phyloP scores from a whole-genome alignment of 2,113 vertebrate species.

The Cichladusa arquata region DNA sequence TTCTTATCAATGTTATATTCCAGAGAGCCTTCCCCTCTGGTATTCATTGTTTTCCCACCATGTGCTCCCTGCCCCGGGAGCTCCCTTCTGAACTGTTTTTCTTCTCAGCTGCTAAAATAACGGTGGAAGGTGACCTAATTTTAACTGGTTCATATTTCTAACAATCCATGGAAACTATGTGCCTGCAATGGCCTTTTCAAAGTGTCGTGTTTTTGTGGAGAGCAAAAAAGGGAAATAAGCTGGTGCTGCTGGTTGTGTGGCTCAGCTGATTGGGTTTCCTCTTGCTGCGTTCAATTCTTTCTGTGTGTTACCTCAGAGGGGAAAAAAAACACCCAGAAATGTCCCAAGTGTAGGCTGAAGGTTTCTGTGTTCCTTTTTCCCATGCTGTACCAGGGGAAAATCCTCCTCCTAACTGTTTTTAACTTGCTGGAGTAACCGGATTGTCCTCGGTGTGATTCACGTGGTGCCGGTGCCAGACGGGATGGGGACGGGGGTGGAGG shows the following conservation, averaged over 20 bases:
- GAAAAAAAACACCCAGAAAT: background rate
- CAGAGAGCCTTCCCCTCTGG: background rate
- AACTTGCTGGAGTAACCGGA: background rate
- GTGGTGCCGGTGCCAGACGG: background rate
- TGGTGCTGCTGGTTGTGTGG: background rate
- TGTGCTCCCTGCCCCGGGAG: background rate
- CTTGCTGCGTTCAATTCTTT: background rate
- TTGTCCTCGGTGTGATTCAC: conserved; percentile 19
- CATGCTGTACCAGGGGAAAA: background rate
- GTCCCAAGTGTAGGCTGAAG: background rate
- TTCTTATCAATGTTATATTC: conserved; percentile 13
- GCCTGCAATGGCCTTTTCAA: conserved; percentile 15
- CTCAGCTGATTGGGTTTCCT: background rate
- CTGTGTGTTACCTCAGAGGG: background rate
- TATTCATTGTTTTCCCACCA: background rate
- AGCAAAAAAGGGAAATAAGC: conserved; percentile 18
- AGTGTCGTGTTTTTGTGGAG: conserved; percentile 38
- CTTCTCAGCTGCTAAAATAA: conserved; percentile 44
- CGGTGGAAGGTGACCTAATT: conserved; percentile 45
- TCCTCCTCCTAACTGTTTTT: background rate
- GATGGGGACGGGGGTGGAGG: background rate
- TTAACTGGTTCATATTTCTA: conserved; percentile 55
- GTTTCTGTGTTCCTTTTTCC: background rate
- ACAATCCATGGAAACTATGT: conserved; percentile 56
- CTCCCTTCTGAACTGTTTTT: conserved; percentile 35